Conservation (phyloP, 2,797 vertebrate genomes). For the Heteromormyrus szaboi region DNA sequence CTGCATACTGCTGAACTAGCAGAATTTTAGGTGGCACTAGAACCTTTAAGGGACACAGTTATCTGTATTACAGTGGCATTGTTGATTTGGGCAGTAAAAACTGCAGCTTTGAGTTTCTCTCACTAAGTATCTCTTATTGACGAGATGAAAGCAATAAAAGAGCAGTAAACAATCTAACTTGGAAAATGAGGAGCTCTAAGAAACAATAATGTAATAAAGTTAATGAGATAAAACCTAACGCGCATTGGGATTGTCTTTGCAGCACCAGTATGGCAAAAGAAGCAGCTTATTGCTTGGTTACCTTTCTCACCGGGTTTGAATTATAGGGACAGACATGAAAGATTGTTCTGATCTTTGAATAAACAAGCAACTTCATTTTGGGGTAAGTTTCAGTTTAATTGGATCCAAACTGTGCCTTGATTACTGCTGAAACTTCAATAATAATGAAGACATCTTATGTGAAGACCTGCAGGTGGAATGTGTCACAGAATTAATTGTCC, state of each 20-base stretch:
- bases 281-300: background rate
- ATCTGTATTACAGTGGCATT: background rate
- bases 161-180: background rate
- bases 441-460: background rate
- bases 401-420: background rate
- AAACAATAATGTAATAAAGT: background rate
- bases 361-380: background rate
- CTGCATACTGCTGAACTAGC: background rate
- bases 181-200: background rate
- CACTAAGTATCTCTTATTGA: background rate
- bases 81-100: background rate
- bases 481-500: background rate
- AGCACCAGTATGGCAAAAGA: background rate
- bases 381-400: background rate
- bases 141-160: background rate
- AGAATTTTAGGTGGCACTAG: background rate
- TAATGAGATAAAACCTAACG: background rate
- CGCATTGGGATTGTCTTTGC: background rate
- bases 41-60: background rate
- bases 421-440: background rate
- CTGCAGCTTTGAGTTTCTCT: background rate
- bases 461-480: background rate
- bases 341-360: background rate
- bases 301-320: background rate
- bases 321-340: background rate